Conservation (phyloP, 2,113 vertebrate genomes). For the Myiagra hebetior region DNA sequence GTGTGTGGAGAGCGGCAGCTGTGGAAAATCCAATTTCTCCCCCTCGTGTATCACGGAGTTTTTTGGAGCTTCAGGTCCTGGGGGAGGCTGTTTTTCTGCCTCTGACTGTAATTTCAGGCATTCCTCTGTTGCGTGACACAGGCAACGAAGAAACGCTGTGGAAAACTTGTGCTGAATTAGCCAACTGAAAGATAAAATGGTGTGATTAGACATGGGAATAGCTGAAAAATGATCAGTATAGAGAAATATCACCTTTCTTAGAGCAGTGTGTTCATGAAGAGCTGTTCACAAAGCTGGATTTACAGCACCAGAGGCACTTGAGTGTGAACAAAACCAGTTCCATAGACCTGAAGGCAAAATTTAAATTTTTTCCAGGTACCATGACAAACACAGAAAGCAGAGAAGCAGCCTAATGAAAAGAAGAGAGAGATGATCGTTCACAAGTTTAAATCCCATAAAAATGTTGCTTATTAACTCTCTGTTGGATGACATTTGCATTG, state of each 20-base stretch:
- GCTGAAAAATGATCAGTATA: neutral
- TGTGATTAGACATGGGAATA: neutral
- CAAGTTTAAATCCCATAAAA: constrained; percentile 40
- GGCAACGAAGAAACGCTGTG: fast-evolving
- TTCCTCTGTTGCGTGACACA: neutral
- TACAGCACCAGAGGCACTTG: neutral
- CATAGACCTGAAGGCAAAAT: neutral
- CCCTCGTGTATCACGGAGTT: fast-evolving
- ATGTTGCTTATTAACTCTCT: neutral
- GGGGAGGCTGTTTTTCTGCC: neutral
- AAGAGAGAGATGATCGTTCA: neutral
- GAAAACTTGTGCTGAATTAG: neutral
- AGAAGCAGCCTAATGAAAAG: neutral
- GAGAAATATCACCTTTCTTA: neutral
- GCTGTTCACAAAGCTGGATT: neutral
- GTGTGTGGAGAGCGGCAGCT: neutral
- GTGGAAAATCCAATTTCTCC: neutral
- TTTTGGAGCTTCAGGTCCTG: neutral
- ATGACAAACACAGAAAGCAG: neutral
- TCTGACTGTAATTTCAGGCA: neutral
- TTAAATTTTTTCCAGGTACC: neutral
- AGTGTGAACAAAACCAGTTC: neutral
- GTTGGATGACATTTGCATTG: neutral
- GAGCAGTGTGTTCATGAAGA: neutral
- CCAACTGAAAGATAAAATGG: neutral